phyloP scores from a whole-genome alignment of 2,113 vertebrate genomes.

The Atherinomorus stipes region DNA sequence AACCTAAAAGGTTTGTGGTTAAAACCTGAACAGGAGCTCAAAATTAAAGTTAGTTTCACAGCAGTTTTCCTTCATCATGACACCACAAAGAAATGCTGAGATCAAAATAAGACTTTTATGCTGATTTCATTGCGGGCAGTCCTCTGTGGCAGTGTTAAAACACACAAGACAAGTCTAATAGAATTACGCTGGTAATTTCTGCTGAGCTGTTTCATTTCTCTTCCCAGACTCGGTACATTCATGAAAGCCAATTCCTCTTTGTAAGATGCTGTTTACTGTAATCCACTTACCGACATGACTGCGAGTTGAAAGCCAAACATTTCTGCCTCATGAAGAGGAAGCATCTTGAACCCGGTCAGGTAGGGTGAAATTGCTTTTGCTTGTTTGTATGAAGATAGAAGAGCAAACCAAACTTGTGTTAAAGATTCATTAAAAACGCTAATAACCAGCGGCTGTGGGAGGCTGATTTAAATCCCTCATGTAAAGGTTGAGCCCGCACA shows the following conservation, averaged over 20 bases:
- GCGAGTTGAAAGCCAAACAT: neutral
- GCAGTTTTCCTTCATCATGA: no score
- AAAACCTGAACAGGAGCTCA: no score
- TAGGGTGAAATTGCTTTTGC: neutral
- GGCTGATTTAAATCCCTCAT: neutral
- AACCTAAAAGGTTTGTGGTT: no score
- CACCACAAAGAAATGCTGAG: no score
- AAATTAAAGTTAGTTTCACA: no score
- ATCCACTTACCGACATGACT: neutral
- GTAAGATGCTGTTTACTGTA: neutral
- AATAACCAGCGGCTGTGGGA: neutral
- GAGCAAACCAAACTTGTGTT: neutral
- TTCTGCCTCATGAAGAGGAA: neutral
- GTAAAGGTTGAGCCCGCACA: slow-evolving; percentile 26
- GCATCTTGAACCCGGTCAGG: neutral
- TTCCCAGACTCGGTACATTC: neutral
- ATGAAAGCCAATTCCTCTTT: neutral
- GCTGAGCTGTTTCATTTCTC: neutral
- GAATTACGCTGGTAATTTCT: neutral
- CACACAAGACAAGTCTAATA: neutral
- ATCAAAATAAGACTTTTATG: no score
- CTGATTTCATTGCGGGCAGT: neutral
- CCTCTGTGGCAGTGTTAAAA: neutral
- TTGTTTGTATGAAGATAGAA: neutral
- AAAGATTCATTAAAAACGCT: neutral